Conservation (phyloP, 2,113 vertebrate species). For the Struthidea cinerea region DNA sequence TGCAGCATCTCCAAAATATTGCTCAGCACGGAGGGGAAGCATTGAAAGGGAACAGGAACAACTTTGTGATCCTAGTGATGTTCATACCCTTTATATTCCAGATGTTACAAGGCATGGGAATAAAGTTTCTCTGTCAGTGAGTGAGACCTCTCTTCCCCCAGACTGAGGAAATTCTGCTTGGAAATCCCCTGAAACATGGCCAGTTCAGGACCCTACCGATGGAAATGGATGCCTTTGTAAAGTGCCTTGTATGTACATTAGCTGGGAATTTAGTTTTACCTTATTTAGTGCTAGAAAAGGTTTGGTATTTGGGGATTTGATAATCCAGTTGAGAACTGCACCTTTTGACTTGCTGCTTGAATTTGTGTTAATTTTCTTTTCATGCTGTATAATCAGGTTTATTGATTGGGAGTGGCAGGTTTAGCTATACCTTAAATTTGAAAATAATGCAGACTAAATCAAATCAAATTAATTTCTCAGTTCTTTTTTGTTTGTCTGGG, state of each 20-base stretch:
- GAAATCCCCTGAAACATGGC: neutral
- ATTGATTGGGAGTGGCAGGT: neutral
- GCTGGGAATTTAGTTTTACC: neutral
- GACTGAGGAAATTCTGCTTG: neutral
- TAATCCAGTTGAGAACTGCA: neutral
- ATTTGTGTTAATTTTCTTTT: neutral
- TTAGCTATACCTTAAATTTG: neutral
- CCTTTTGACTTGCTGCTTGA: neutral
- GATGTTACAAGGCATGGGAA: accelerated
- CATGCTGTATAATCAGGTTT: neutral
- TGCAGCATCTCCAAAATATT: neutral
- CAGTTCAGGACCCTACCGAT: neutral
- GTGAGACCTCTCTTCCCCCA: neutral
- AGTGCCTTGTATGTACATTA: neutral
- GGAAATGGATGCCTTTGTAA: neutral
- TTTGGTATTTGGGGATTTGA: neutral
- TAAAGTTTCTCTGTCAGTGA: neutral
- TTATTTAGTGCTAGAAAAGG: neutral
- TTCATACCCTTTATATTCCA: neutral
- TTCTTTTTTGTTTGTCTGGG: neutral
- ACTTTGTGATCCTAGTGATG: neutral
- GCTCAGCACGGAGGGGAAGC: neutral
- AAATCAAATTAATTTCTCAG: neutral
- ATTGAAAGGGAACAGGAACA: neutral
- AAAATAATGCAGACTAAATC: neutral